Base-by-base conservation (phyloP, 2,888 invertebrate genomes). In the Axea sp. region DNA sequence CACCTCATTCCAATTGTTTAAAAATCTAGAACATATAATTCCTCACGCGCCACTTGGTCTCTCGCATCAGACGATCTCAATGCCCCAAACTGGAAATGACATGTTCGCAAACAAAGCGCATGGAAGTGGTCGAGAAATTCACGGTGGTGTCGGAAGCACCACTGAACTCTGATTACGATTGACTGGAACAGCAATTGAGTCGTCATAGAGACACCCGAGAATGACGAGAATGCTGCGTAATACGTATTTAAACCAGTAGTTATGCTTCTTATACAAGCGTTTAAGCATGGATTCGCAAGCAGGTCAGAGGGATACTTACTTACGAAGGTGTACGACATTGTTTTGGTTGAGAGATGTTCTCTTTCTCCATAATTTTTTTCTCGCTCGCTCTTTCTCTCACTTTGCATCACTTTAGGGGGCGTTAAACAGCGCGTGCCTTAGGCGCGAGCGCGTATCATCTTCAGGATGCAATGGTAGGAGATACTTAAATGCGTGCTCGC, bases 401-500 rank as follows among this genome's bases (percentile, higher is more conserved):
- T 65, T 67, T 60, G 64, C 49, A 68, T 74, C 75, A 75, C 76
- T 68, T 76, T 67, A 73, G 73, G 77, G 81, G 81, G 84, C 84
- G 86, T 82, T 85, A 87, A 86, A 86, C 85, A 87, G 86, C 86
- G 86, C 86, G 86, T 86, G 82, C 81, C 83, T 81, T 79, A 68
- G 75, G 73, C 28, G 75, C 77, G 72, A 67, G 57, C 59, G 67
- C 64, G 64, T 64, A 73, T 67, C 71, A 53, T 64, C 71, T 55
- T 59, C 73, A 62, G 73, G 68, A 67, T 51, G 68, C 62, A 22
- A 68, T 77, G 75, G 79, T 76, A 76, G 78, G 72, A 78, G 78
- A 76, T 67, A 68, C 64, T 69, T 75, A 60, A 73, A 75, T 60
- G 62, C 64, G 65, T 62, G 62, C 60, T 65, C 55, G 73, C 73